Evolutionary conservation across 2,797 vertebrate species (phyloP).

Genomic region (Pseudotriccus pelzelni): DNA sequence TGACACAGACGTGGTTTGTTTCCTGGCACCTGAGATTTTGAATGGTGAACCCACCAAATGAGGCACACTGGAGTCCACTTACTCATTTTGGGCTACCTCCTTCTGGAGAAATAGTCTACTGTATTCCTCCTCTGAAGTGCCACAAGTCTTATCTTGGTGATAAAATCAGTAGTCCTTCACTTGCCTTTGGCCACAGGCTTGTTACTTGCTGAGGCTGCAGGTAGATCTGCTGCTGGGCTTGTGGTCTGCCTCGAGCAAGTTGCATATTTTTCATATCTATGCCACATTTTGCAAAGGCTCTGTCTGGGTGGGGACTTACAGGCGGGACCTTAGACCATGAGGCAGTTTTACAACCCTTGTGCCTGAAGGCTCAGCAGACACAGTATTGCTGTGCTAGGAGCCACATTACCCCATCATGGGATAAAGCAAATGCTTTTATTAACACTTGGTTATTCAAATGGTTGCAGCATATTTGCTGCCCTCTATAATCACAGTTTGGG

Average conservation of each 20-base stretch:
- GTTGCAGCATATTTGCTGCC: neutral
- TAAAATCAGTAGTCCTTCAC: neutral
- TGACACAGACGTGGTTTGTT: neutral
- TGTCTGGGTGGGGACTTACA: neutral
- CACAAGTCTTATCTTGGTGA: neutral
- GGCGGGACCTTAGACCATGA: neutral
- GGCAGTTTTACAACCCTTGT: neutral
- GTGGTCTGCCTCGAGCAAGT: neutral
- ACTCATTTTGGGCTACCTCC: neutral
- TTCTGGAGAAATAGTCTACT: neutral
- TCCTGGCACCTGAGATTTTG: neutral
- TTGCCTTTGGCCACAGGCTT: neutral
- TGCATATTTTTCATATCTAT: neutral
- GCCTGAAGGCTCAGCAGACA: neutral
- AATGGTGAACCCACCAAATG: neutral
- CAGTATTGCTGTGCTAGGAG: neutral
- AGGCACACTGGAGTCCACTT: neutral
- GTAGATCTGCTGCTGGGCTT: neutral
- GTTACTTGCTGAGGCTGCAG: neutral
- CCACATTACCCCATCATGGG: neutral
- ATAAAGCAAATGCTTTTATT: neutral
- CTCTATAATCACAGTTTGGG: neutral
- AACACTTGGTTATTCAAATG: neutral
- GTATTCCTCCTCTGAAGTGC: neutral
- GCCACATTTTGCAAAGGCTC: neutral